A percentile compares a stretch with the other conserved stretches of the same genome.
Conservation (phyloP, 2,113 vertebrate genomes). For the Hemiprocne comata region DNA sequence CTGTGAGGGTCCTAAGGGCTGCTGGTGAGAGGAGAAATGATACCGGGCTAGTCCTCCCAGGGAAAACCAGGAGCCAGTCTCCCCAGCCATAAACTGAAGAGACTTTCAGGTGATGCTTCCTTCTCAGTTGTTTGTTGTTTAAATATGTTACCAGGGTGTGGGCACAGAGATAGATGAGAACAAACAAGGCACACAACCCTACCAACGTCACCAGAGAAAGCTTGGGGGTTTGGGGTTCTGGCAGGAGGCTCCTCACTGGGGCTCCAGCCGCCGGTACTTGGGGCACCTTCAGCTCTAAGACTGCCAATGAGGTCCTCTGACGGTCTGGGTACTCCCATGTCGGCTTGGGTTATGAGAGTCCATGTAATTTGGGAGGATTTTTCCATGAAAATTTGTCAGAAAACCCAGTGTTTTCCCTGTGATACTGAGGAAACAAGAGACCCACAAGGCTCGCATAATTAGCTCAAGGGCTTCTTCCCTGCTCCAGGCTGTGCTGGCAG, state of each 20-base stretch:
- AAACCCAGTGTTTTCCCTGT: not conserved
- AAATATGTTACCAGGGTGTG: not conserved
- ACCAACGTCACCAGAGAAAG: no score
- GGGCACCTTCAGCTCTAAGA: not conserved
- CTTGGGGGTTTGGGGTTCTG: not conserved
- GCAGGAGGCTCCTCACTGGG: no score
- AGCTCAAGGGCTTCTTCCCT: not conserved
- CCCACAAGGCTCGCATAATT: not conserved
- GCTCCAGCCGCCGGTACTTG: rapidly evolving
- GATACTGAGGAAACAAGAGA: not conserved
- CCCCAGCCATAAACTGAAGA: no score
- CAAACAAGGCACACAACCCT: not conserved
- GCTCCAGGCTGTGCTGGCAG: not conserved
- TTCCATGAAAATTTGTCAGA: not conserved
- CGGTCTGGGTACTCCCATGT: rapidly evolving
- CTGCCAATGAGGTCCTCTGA: rapidly evolving
- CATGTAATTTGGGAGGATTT: rapidly evolving
- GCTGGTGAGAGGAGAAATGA: no score
- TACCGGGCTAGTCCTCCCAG: not conserved
- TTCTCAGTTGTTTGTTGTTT: not conserved
- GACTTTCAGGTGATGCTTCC: not conserved
- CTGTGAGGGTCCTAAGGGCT: not conserved
- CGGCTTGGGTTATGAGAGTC: rapidly evolving
- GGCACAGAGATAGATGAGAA: not conserved
- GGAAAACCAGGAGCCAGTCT: rapidly evolving